phyloP scores from a whole-genome alignment of 2,888 invertebrate species.

The Sipha maydis region DNA sequence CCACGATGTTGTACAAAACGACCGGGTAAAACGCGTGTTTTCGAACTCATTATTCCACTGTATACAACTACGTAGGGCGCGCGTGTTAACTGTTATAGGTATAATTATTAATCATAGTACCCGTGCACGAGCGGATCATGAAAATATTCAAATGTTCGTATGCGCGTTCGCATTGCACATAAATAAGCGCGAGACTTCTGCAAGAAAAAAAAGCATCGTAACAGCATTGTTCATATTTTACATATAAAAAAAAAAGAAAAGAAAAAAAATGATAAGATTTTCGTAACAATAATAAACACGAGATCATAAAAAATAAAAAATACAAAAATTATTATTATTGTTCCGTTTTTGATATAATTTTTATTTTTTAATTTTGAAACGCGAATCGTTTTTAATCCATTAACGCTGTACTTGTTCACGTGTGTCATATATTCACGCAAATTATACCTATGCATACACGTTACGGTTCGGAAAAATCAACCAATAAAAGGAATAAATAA shows the following conservation, averaged over 20 bases:
- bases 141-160: background rate
- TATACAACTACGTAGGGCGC: background rate
- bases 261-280: too few species aligned
- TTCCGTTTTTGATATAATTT: background rate
- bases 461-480: too few species aligned
- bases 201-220: background rate
- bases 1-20: background rate
- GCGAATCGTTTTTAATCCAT: background rate
- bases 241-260: too few species aligned
- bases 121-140: background rate
- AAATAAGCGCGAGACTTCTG: background rate
- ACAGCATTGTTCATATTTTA: too few species aligned
- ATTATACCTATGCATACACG: too few species aligned
- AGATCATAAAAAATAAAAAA: too few species aligned
- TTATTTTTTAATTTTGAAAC: background rate
- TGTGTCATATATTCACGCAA: background rate
- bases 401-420: background rate
- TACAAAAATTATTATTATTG: background rate
- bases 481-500: background rate
- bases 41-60: background rate
- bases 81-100: background rate
- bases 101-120: too few species aligned
- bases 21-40: background rate
- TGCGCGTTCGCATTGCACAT: background rate
- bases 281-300: too few species aligned